Conservation (phyloP, 2,888 invertebrate genomes). For the Drosophila greeni region DNA sequence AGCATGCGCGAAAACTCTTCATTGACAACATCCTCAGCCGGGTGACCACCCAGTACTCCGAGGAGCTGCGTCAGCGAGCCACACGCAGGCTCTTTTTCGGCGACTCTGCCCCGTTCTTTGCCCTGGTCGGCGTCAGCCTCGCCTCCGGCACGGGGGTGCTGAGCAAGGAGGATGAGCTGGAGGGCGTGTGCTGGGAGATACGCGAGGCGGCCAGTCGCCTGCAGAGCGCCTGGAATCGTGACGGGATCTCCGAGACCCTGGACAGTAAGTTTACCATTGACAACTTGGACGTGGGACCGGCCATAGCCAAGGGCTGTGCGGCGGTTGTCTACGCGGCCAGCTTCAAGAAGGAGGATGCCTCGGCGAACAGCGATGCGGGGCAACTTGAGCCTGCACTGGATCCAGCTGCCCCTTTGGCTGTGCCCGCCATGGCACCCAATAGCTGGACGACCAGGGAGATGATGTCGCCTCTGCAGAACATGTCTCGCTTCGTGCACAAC, state of each 20-base stretch:
- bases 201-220: slow-evolving; percentile 80
- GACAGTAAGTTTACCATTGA: slow-evolving; percentile 80
- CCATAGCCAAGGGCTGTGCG: slow-evolving; percentile 89
- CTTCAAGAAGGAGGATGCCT: slow-evolving; percentile 72
- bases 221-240: slow-evolving; percentile 75
- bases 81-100: slow-evolving; percentile 84
- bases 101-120: slow-evolving; percentile 86
- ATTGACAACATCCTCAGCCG: slow-evolving; percentile 85
- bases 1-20: slow-evolving; percentile 84
- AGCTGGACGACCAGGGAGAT: slow-evolving; percentile 59
- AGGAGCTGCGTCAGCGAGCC: slow-evolving; percentile 82
- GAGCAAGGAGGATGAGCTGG: slow-evolving; percentile 87
- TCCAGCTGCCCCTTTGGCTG: background rate
- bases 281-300: slow-evolving; percentile 84
- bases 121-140: slow-evolving; percentile 85
- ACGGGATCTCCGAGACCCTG: slow-evolving; percentile 76
- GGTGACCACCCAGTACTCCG: slow-evolving; percentile 84
- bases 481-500: slow-evolving; percentile 78
- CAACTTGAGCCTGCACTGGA: background rate
- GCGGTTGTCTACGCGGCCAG: slow-evolving; percentile 88
- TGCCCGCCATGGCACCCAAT: slow-evolving; percentile 13
- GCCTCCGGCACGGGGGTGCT: slow-evolving; percentile 86
- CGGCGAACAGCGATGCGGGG: background rate
- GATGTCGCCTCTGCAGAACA: slow-evolving; percentile 78
- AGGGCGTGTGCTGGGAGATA: slow-evolving; percentile 89